Evolutionary conservation across 2,113 vertebrate genomes (phyloP).

Genomic region (Cinclus cinclus): DNA sequence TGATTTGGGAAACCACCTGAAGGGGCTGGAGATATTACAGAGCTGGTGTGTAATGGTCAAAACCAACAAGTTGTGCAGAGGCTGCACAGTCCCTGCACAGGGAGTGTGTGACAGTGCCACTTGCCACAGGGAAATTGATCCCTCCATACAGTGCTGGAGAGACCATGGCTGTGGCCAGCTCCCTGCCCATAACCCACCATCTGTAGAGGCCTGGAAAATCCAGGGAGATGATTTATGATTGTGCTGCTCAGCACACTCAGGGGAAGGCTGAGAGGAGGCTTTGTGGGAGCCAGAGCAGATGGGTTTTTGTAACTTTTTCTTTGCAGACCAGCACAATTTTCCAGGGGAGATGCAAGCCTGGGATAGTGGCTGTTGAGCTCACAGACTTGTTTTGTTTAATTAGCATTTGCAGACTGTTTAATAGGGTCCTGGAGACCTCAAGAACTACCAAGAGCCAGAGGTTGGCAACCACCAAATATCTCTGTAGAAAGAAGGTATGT

Average conservation of each 20-base stretch:
- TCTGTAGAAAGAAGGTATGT: not conserved
- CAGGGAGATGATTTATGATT: accelerated
- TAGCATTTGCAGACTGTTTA: not conserved
- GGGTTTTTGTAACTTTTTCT: not conserved
- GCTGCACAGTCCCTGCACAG: not conserved
- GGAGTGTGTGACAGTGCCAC: not conserved
- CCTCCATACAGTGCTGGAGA: accelerated
- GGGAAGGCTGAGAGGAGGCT: not conserved
- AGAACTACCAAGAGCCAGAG: not conserved
- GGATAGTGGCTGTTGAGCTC: not conserved
- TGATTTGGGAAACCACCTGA: not conserved
- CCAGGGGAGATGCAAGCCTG: not conserved
- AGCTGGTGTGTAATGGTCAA: not conserved
- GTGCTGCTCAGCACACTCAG: not conserved
- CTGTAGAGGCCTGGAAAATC: not conserved
- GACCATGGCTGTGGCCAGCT: not conserved
- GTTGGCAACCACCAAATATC: not conserved
- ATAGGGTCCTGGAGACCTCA: not conserved
- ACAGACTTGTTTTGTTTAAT: not conserved
- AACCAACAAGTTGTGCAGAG: not conserved
- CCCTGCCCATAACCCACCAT: accelerated
- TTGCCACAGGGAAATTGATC: not conserved
- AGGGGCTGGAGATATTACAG: not conserved
- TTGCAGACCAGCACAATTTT: not conserved
- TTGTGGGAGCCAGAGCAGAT: constrained; percentile 17